Percentiles rank a stretch among this genome's conserved stretches.
These are phyloP conservation scores for Etheostoma cragini DNA, from an alignment of 2,113 vertebrate species.

Conservation along the genomic window DNA sequence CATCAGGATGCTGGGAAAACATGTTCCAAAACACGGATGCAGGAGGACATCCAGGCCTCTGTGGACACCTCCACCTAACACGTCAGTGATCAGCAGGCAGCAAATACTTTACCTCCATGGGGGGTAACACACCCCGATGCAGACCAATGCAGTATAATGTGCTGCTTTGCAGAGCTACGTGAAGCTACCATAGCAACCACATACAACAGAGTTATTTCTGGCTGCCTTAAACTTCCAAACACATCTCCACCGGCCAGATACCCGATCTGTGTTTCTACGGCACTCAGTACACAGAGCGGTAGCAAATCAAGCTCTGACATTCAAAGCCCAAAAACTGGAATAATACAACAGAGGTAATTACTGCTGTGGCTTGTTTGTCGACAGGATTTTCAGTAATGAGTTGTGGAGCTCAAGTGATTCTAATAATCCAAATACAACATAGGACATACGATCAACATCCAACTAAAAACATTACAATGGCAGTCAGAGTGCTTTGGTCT, in stretches of 20 bases:
- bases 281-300: constrained; percentile 28
- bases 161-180: constrained; percentile 50
- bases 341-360: constrained; percentile 56
- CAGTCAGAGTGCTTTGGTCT: constrained; percentile 17
- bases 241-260: constrained; percentile 56
- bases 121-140: constrained; percentile 19
- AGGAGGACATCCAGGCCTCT: constrained; percentile 30
- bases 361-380: constrained; percentile 61
- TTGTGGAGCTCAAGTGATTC: constrained; percentile 51
- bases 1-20: constrained; percentile 13
- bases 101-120: constrained; percentile 21
- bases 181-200: constrained; percentile 72
- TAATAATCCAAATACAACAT: constrained; percentile 55
- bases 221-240: constrained; percentile 68
- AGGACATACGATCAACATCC: constrained; percentile 41
- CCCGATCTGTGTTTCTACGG: constrained; percentile 28
- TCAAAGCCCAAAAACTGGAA: constrained; percentile 41
- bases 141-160: constrained; percentile 33
- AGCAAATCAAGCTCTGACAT: constrained; percentile 56
- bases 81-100: constrained; percentile 15
- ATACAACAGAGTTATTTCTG: constrained; percentile 74
- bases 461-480: constrained; percentile 48
- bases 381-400: constrained; percentile 64
- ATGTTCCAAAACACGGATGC: constrained; percentile 41
- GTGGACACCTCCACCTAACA: constrained; percentile 13